These are phyloP conservation scores for Agriotes lineatus DNA, from an alignment of 2,888 invertebrate species.

Conservation along the genomic window DNA sequence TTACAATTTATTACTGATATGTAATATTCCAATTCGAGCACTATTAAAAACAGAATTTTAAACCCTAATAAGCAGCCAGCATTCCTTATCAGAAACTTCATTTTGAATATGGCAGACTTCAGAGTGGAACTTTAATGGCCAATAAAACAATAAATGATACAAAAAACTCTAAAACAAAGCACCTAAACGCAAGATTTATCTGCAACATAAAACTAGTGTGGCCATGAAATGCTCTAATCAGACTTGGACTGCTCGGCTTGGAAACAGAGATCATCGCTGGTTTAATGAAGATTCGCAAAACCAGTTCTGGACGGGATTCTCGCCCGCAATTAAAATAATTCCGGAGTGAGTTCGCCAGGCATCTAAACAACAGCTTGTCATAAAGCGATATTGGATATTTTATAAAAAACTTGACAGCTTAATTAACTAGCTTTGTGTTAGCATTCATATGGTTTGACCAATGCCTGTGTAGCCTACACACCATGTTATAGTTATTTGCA, in stretches of 20 bases:
- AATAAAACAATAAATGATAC: background rate
- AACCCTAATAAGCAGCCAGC: no score
- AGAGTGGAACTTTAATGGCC: no score
- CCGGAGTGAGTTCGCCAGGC: conserved; percentile 10
- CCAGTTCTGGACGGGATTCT: background rate
- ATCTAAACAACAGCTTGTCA: conserved; percentile 25
- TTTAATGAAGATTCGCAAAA: conserved; percentile 3
- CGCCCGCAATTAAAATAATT: conserved; percentile 18
- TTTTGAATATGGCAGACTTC: no score
- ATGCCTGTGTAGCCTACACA: no score
- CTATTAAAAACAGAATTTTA: no score
- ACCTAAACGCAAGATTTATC: conserved; percentile 1
- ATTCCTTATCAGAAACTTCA: no score
- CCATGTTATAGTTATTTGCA: no score
- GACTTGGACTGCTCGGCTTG: background rate
- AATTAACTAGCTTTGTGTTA: conserved; percentile 17
- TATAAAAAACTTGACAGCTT: conserved; percentile 21
- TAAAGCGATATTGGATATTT: conserved; percentile 19
- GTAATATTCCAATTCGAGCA: no score
- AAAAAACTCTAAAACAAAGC: background rate
- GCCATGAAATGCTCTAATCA: conserved; percentile 19
- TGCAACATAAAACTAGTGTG: background rate
- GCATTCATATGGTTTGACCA: no score
- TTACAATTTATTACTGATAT: no score
- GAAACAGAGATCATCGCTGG: background rate